These are phyloP conservation scores for Peromyscus aztecus DNA, from an alignment of 2,797 vertebrate species.

Conservation along the genomic window DNA sequence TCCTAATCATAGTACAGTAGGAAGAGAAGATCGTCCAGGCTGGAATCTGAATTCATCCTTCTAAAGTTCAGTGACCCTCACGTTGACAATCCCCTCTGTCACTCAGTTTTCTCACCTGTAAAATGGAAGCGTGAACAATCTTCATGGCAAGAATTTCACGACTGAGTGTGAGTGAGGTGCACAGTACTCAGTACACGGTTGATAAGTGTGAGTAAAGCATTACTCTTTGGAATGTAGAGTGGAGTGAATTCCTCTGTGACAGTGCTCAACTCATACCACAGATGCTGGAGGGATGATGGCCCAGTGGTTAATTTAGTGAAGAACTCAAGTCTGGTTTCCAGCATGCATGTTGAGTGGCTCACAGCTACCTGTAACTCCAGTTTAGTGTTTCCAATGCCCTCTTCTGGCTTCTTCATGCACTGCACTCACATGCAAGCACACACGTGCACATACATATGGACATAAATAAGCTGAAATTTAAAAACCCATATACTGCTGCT, in stretches of 20 bases:
- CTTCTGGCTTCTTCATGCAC: background rate
- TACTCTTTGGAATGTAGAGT: background rate
- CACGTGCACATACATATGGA: background rate
- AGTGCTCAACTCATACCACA: background rate
- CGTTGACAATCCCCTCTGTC: background rate
- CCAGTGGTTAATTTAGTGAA: background rate
- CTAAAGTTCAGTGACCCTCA: background rate
- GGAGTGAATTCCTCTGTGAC: background rate
- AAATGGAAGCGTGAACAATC: background rate
- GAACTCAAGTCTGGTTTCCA: background rate
- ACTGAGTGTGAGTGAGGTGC: background rate
- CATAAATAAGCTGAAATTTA: background rate
- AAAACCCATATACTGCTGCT: background rate
- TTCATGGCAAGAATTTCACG: background rate
- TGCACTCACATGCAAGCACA: background rate
- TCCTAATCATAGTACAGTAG: background rate
- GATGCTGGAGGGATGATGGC: background rate
- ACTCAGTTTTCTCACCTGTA: background rate
- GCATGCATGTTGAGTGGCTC: background rate
- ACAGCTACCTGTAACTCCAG: background rate
- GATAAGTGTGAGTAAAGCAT: background rate
- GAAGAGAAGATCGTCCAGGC: background rate
- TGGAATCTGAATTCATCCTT: background rate
- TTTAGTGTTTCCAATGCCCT: background rate
- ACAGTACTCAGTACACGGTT: background rate